Conservation (phyloP, 2,113 vertebrate genomes). For the Engystomops pustulosus region DNA sequence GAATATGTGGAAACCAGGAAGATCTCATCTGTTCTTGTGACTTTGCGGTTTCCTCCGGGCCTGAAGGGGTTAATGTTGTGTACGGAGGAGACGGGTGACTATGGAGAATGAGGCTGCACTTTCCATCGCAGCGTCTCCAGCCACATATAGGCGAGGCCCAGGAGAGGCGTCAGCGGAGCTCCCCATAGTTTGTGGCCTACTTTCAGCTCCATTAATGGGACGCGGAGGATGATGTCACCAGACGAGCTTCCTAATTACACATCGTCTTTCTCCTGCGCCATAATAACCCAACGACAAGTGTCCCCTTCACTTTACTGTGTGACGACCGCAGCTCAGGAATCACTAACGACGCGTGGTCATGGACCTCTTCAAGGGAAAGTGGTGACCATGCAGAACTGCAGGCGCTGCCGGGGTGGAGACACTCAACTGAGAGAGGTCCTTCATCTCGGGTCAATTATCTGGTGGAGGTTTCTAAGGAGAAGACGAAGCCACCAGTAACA, state of each 20-base stretch:
- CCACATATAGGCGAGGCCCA: slow-evolving; percentile 68
- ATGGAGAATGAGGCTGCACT: slow-evolving; percentile 70
- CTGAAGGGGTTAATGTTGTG: slow-evolving; percentile 6
- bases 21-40: not conserved
- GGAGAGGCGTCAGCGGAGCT: slow-evolving; percentile 64
- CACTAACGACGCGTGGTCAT: too few species aligned
- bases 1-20: too few species aligned
- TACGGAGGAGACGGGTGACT: slow-evolving; percentile 49
- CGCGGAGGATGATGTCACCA: slow-evolving; percentile 74
- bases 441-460: too few species aligned
- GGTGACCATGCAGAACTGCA: too few species aligned
- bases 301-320: slow-evolving; percentile 6
- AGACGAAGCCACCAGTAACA: too few species aligned
- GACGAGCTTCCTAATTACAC: slow-evolving; percentile 77
- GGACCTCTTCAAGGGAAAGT: too few species aligned
- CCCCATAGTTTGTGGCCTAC: slow-evolving; percentile 71
- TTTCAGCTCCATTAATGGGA: slow-evolving; percentile 75
- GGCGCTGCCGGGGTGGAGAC: too few species aligned
- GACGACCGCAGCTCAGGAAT: not conserved
- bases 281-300: slow-evolving; percentile 11
- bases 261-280: slow-evolving; percentile 65
- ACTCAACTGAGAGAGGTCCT: too few species aligned
- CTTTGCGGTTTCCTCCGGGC: not conserved
- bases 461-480: too few species aligned
- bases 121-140: slow-evolving; percentile 69